phyloP scores from a whole-genome alignment of 2,113 vertebrate genomes.

The Oriolus oriolus region DNA sequence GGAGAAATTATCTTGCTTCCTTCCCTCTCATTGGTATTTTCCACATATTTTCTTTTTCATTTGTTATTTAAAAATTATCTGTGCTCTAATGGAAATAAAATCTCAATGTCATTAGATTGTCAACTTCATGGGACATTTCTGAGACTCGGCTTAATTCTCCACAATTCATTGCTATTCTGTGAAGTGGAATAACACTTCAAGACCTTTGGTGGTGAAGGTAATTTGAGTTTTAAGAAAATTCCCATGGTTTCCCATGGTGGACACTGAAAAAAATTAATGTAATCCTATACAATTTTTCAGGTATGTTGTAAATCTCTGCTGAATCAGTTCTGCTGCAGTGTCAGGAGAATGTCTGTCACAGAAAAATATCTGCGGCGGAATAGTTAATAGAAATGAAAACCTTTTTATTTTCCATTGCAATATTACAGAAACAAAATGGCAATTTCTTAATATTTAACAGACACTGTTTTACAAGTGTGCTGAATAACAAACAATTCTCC shows the following conservation, averaged over 20 bases:
- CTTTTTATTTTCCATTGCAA: slow-evolving; percentile 59
- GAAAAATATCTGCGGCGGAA: slow-evolving; percentile 62
- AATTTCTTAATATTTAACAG: slow-evolving; percentile 67
- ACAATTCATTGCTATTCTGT: not conserved
- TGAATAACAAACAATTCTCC: slow-evolving; percentile 67
- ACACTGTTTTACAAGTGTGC: slow-evolving; percentile 49
- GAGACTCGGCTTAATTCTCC: not conserved
- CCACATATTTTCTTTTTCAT: not conserved
- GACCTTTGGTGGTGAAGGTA: not conserved
- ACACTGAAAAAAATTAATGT: slow-evolving; percentile 36
- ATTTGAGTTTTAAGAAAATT: slow-evolving; percentile 54
- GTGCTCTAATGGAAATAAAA: not conserved
- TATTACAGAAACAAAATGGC: slow-evolving; percentile 67
- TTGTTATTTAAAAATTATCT: not conserved
- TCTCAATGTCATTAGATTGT: not conserved
- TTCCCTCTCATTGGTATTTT: not conserved
- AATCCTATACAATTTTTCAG: slow-evolving; percentile 4
- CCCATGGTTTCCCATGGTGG: slow-evolving; percentile 26
- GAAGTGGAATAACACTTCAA: slow-evolving; percentile 1
- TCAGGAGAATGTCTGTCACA: slow-evolving; percentile 52
- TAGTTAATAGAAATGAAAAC: slow-evolving; percentile 64
- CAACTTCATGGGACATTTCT: not conserved
- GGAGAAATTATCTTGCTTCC: not conserved
- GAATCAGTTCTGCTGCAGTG: slow-evolving; percentile 37
- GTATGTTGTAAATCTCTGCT: slow-evolving; percentile 47